These are phyloP conservation scores for Tamandua tetradactyla DNA, from an alignment of 2,797 vertebrate genomes.

Conservation along the genomic window DNA sequence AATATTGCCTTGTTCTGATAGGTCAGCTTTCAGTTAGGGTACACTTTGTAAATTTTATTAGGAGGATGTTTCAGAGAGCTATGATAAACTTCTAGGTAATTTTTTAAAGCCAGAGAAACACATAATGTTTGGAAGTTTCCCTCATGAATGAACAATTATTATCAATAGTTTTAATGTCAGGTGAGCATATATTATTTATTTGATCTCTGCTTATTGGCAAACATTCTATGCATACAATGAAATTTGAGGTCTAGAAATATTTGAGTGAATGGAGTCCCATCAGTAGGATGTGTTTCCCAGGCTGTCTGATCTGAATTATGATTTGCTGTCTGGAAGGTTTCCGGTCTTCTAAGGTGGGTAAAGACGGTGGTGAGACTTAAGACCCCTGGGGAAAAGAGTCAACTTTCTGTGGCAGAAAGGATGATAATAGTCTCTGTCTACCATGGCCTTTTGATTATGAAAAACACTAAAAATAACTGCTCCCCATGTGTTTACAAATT, in stretches of 20 bases:
- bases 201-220: not conserved
- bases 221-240: not conserved
- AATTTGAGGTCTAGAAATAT: not conserved
- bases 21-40: not conserved
- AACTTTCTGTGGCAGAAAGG: not conserved
- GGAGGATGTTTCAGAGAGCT: constrained; percentile 12
- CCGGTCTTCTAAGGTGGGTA: not conserved
- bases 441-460: not conserved
- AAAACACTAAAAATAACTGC: not conserved
- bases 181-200: constrained; percentile 30
- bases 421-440: not conserved
- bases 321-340: constrained; percentile 15
- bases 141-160: not conserved
- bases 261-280: not conserved
- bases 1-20: constrained; percentile 35
- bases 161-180: constrained; percentile 42
- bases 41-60: constrained; percentile 52
- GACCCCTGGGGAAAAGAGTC: not conserved
- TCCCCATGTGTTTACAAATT: no score
- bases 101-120: constrained; percentile 34
- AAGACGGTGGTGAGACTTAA: not conserved
- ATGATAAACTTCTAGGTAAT: not conserved
- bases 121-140: not conserved
- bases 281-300: not conserved
- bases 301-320: constrained; percentile 6